These are phyloP conservation scores for Malacosoma neustria DNA, from an alignment of 2,888 invertebrate species.

Conservation along the genomic window DNA sequence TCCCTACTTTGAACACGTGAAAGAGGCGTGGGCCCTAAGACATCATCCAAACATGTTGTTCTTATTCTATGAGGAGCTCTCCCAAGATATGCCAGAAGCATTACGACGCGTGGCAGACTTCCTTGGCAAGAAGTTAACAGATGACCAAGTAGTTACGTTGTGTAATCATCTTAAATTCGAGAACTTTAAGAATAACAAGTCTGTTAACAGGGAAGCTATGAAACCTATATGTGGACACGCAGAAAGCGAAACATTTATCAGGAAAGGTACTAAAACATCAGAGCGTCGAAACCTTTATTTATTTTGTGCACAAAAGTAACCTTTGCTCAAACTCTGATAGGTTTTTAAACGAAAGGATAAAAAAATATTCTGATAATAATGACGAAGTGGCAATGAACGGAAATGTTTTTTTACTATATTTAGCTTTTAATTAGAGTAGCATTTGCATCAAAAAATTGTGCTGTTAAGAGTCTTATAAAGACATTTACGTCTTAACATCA, in stretches of 20 bases:
- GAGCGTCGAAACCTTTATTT: no score
- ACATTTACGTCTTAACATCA: no score
- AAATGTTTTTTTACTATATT: no score
- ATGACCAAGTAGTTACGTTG: conserved; percentile 69
- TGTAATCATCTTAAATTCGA: conserved; percentile 80
- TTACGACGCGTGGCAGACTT: conserved; percentile 73
- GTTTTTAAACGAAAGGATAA: no score
- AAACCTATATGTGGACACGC: conserved; percentile 6
- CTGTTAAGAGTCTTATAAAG: no score
- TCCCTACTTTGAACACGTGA: conserved; percentile 83
- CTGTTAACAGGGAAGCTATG: conserved; percentile 17
- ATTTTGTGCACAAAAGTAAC: no score
- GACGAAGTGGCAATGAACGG: no score
- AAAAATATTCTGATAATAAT: no score
- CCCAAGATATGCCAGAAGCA: conserved; percentile 29
- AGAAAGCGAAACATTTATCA: conserved; percentile 16
- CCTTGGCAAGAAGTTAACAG: conserved; percentile 60
- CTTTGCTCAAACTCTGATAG: no score
- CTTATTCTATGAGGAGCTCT: conserved; percentile 84
- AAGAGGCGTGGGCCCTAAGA: conserved; percentile 79
- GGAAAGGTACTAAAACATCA: conserved; percentile 21
- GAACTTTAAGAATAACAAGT: conserved; percentile 84
- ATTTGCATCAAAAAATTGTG: no score
- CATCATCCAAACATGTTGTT: conserved; percentile 79
- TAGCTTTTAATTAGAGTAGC: no score